Base-by-base conservation (phyloP, 2,888 invertebrate genomes). In the Agrilus cyanescens region DNA sequence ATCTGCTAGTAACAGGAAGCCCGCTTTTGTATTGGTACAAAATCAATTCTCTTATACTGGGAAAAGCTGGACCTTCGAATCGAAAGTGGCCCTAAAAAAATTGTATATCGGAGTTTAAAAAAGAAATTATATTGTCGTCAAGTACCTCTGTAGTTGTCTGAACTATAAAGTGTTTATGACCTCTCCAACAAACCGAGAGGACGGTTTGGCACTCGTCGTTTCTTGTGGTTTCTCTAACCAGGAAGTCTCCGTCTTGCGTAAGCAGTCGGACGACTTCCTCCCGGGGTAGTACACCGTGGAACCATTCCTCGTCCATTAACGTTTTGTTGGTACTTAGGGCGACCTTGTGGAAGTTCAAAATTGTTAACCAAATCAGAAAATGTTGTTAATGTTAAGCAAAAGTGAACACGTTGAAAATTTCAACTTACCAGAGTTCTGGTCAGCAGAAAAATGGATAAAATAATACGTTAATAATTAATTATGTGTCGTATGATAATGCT, bases 121-220 rank as follows among this genome's bases (percentile, higher is more conserved):
- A 32, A 13, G 32, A 12, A 14, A 14, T 15, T n/a, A 13, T 3
- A 33, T 14, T 12, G 15, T 3, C 2, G n/a, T n/a, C 10, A 12
- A 12, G 2, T 65, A 89, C 90, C 74, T 94, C 94, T 5, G 82
- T 77, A 3, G 90, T 88, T 12, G 88, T 91, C 73, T 95, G 95
- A 46, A 96, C 93, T 54, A 96, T 95, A 63, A 96, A 96, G 70
- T 96, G 95, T 63, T 93, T 93, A 59, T 94, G 91, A 14, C 91
- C 90, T 46, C 89, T 86, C 94, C 95, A 95, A 64, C 87, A 89
- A 1, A 94, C 94, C 12, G 94, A 94, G 35, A 96, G 70, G 45
- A 96, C 95, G 37, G 90, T 85, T 69, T 94, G 94, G 52, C 87
- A 78, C 60, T 90, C 89, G 58, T 90, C 89, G 58, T 91, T 90